Evolutionary conservation across 2,797 vertebrate species (phyloP).

Genomic region (Chromis chromis): DNA sequence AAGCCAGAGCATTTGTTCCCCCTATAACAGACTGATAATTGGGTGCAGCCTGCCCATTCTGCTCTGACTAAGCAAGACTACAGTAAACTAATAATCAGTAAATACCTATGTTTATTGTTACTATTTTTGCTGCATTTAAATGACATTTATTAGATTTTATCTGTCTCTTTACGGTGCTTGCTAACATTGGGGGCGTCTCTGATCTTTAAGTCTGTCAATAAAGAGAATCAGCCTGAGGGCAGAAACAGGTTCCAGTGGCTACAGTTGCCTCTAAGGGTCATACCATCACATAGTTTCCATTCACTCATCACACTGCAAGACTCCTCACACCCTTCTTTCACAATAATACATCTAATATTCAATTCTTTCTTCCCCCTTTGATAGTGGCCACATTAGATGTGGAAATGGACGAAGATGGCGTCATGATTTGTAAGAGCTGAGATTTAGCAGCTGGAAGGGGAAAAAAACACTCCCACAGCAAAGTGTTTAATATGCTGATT

Average conservation of each 20-base stretch:
- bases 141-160: neutral
- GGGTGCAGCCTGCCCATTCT: too few species aligned
- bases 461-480: neutral
- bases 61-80: too few species aligned
- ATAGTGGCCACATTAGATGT: conserved; percentile 25
- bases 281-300: conserved; percentile 44
- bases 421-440: neutral
- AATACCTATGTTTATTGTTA: too few species aligned
- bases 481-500: conserved; percentile 26
- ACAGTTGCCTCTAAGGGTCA: conserved; percentile 33
- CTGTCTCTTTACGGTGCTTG: neutral
- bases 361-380: conserved; percentile 5
- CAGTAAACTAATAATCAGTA: too few species aligned
- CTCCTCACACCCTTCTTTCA: conserved; percentile 31
- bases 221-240: conserved; percentile 29
- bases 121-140: too few species aligned
- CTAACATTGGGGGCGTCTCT: neutral
- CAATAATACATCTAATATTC: conserved; percentile 15
- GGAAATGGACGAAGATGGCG: conserved; percentile 36
- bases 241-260: conserved; percentile 18
- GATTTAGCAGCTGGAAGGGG: neutral
- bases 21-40: too few species aligned
- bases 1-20: too few species aligned
- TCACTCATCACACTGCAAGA: conserved; percentile 23
- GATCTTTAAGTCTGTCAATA: conserved; percentile 20